A percentile compares a stretch with the other conserved stretches of the same genome.
Conservation (phyloP, 1,140 invertebrate species). For the Drosophila sp. region DNA sequence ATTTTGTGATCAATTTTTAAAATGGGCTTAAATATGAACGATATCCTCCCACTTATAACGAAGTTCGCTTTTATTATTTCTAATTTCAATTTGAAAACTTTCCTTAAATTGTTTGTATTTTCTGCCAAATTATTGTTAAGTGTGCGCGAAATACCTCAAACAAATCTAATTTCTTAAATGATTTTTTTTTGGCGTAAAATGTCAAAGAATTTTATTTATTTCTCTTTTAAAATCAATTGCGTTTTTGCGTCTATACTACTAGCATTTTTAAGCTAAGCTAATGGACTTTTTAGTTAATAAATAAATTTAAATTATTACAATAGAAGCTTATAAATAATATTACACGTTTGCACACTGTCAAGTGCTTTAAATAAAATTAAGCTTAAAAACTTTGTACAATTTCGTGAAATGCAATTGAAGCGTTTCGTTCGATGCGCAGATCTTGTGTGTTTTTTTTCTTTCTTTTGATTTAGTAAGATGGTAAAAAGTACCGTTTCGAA, state of each 20-base stretch:
- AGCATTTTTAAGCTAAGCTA: conserved; percentile 56
- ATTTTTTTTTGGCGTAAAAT: conserved; percentile 30
- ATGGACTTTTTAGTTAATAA: conserved; percentile 54
- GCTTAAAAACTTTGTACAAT: conserved; percentile 65
- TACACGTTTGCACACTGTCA: conserved; percentile 39
- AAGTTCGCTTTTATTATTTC: no score
- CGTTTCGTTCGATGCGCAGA: conserved; percentile 57
- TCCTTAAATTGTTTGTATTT: no score
- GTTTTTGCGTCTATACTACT: conserved; percentile 22
- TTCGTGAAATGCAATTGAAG: conserved; percentile 54
- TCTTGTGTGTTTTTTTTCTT: conserved; percentile 24
- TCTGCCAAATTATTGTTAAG: no score
- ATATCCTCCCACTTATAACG: no score
- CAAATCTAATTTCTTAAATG: conserved; percentile 3
- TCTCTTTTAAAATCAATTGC: conserved; percentile 42
- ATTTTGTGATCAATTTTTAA: no score
- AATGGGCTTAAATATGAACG: no score
- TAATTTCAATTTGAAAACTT: no score
- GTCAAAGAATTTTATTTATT: conserved; percentile 37
- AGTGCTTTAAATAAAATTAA: conserved; percentile 25
- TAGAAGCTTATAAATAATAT: conserved; percentile 67
- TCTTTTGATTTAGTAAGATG: conserved; percentile 33
- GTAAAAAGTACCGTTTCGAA: conserved; percentile 59
- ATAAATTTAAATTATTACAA: conserved; percentile 36
- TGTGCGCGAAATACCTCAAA: conserved; percentile 3